Conservation (phyloP, 2,113 vertebrate species). For the Empidonax traillii region DNA sequence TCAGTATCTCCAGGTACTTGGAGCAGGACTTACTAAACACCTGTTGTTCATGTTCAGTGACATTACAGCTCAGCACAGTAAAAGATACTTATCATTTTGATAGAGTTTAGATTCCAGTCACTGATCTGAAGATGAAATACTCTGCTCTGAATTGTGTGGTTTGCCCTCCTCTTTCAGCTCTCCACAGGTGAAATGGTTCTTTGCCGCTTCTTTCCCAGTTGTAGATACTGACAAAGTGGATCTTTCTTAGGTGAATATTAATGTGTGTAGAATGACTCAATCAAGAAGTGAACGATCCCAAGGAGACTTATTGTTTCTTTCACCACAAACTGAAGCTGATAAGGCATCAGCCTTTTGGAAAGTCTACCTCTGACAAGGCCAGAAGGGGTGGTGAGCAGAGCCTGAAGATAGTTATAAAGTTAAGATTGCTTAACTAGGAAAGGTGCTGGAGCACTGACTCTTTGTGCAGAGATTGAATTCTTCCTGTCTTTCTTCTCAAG, state of each 20-base stretch:
- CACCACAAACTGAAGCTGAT: not conserved
- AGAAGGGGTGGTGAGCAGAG: not conserved
- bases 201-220: not conserved
- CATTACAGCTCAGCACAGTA: not conserved
- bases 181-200: not conserved
- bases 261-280: not conserved
- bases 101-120: not conserved
- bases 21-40: not conserved
- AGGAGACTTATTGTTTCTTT: not conserved
- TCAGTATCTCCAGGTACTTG: not conserved
- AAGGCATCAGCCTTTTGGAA: not conserved
- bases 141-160: not conserved
- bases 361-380: not conserved
- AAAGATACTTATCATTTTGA: not conserved
- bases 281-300: not conserved
- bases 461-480: slow-evolving; percentile 9
- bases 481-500: not conserved
- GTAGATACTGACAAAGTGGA: not conserved
- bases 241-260: not conserved
- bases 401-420: not conserved
- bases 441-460: not conserved
- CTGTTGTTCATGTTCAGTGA: not conserved
- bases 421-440: not conserved
- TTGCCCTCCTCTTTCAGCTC: not conserved
- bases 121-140: not conserved